phyloP scores from a whole-genome alignment of 2,888 invertebrate genomes.

The Corythucha ciliata region DNA sequence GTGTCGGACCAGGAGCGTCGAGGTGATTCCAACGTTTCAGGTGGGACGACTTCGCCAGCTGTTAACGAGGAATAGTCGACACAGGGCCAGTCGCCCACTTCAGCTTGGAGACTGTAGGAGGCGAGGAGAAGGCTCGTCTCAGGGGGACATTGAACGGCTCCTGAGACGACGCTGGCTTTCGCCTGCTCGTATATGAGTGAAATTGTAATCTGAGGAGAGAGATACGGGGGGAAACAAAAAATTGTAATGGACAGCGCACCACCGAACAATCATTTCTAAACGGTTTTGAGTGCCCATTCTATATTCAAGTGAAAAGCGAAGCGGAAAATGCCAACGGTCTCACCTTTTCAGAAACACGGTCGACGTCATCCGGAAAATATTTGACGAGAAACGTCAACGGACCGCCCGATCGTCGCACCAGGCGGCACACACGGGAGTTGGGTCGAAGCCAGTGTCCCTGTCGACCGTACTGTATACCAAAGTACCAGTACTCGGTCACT shows the following conservation, averaged over 20 bases:
- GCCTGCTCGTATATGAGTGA: conserved; percentile 25
- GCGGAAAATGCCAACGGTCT: too few species aligned
- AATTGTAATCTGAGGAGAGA: too few species aligned
- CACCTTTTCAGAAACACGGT: conserved; percentile 22
- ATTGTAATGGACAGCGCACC: too few species aligned
- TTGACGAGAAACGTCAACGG: conserved; percentile 28
- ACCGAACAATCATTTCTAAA: too few species aligned
- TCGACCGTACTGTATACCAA: conserved; percentile 27
- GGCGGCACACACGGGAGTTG: conserved; percentile 15
- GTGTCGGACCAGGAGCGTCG: conserved; percentile 23
- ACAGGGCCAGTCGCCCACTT: conserved; percentile 22
- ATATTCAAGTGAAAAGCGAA: too few species aligned
- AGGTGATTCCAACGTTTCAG: conserved; percentile 16
- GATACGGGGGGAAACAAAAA: too few species aligned
- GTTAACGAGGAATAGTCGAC: conserved; percentile 24
- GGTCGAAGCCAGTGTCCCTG: conserved; percentile 26
- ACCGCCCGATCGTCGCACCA: conserved; percentile 15
- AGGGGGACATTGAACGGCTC: conserved; percentile 24
- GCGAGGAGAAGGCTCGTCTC: conserved; percentile 27
- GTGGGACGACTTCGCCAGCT: conserved; percentile 15
- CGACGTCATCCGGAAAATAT: conserved; percentile 28
- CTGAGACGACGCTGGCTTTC: conserved; percentile 25
- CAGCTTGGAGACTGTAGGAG: conserved; percentile 27
- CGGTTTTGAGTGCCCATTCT: too few species aligned
- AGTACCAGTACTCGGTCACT: conserved; percentile 26